Conservation (phyloP, 2,797 vertebrate genomes). For the Galaxias olidus region DNA sequence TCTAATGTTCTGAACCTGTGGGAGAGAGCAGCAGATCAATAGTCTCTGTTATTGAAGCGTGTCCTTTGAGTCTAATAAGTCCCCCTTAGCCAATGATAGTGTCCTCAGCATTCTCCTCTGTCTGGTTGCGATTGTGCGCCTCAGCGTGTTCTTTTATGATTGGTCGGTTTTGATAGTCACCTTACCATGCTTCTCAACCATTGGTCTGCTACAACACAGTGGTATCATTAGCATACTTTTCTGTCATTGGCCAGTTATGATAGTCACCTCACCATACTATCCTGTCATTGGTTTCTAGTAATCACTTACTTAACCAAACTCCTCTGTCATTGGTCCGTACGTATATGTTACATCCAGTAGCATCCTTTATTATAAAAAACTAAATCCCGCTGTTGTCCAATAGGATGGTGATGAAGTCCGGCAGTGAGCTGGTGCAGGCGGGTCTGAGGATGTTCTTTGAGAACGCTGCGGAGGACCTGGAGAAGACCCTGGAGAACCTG, state of each 20-base stretch:
- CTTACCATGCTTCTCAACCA: slow-evolving; percentile 3
- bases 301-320: too few species aligned
- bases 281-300: neutral
- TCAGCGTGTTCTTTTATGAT: slow-evolving; percentile 7
- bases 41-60: too few species aligned
- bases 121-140: slow-evolving; percentile 29
- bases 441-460: slow-evolving; percentile 94
- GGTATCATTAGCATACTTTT: slow-evolving; percentile 2
- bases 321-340: too few species aligned
- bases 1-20: too few species aligned
- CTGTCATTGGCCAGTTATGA: neutral
- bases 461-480: slow-evolving; percentile 95
- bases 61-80: too few species aligned
- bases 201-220: neutral
- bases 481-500: slow-evolving; percentile 94
- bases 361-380: too few species aligned
- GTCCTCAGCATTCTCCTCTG: slow-evolving; percentile 30
- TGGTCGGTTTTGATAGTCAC: neutral
- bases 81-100: slow-evolving; percentile 18
- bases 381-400: slow-evolving; percentile 13
- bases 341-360: too few species aligned
- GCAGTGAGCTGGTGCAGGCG: slow-evolving; percentile 90
- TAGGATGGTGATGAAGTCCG: slow-evolving; percentile 99
- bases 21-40: too few species aligned
- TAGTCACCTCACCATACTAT: slow-evolving; percentile 10